Evolutionary conservation across 2,888 invertebrate species (phyloP).

Genomic region (Antitype chi): DNA sequence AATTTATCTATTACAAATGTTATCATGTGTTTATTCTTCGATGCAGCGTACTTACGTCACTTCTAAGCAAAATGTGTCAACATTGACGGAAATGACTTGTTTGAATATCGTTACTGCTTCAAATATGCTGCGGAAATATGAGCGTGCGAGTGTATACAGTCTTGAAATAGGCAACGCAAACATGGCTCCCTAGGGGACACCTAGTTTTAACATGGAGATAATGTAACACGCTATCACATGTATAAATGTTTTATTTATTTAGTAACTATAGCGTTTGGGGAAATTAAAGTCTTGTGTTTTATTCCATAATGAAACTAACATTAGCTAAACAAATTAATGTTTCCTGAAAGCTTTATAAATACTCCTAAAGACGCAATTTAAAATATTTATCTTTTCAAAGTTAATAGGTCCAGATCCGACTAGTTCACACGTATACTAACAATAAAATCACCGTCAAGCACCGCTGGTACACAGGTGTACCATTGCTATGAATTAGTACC

Average conservation of each 20-base stretch:
- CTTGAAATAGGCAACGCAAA: constrained; percentile 26
- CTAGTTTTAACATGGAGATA: background rate
- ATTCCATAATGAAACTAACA: constrained; percentile 15
- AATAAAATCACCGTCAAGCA: no score
- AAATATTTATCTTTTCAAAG: background rate
- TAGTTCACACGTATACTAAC: no score
- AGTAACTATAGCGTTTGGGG: constrained; percentile 11
- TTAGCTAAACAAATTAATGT: background rate
- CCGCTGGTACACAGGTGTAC: no score
- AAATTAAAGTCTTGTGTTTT: constrained; percentile 6
- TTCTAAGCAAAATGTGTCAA: background rate
- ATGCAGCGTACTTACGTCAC: background rate
- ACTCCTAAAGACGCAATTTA: background rate
- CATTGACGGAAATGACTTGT: constrained; percentile 24
- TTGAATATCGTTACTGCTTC: constrained; percentile 47
- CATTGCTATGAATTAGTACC: no score
- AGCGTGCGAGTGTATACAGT: background rate
- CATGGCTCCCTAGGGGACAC: constrained; percentile 7
- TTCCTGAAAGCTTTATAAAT: background rate
- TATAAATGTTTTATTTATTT: constrained; percentile 16
- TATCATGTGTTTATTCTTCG: background rate
- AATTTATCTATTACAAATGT: background rate
- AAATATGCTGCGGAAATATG: constrained; percentile 8
- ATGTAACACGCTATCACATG: constrained; percentile 1
- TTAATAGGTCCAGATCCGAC: no score